Evolutionary conservation across 2,797 vertebrate genomes (phyloP).

Genomic region (Remorina albescens): DNA sequence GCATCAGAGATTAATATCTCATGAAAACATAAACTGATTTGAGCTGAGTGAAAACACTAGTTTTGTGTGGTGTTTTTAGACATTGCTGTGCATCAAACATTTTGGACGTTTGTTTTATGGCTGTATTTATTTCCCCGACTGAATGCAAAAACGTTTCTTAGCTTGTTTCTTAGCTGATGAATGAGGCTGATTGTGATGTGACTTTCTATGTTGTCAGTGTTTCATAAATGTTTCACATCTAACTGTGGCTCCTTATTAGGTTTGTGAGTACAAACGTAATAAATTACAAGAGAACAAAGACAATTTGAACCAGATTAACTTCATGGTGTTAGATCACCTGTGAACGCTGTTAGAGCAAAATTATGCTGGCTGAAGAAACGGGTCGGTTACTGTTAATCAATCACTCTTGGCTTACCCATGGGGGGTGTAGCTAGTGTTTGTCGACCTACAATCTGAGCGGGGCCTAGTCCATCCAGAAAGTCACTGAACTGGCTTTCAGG

Average conservation of each 20-base stretch:
- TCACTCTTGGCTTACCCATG: constrained; percentile 89
- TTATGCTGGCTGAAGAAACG: not conserved
- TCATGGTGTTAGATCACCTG: not conserved
- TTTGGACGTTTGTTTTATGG: not conserved
- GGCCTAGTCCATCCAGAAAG: constrained; percentile 96
- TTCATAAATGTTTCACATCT: not conserved
- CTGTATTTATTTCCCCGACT: not conserved
- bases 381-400: not conserved
- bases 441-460: constrained; percentile 96
- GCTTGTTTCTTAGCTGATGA: not conserved
- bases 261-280: not conserved
- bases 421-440: constrained; percentile 96
- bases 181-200: not conserved
- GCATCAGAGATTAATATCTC: constrained; percentile 67
- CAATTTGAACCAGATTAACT: not conserved
- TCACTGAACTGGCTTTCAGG: constrained; percentile 98
- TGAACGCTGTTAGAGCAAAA: not conserved
- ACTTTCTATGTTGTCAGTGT: not conserved
- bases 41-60: constrained; percentile 39
- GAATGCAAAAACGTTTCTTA: no score
- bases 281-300: not conserved
- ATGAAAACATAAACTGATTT: constrained; percentile 58
- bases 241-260: not conserved
- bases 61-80: constrained; percentile 42
- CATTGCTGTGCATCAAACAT: constrained; percentile 6